Conservation (phyloP, 2,113 vertebrate genomes). For the Delphinus delphis region DNA sequence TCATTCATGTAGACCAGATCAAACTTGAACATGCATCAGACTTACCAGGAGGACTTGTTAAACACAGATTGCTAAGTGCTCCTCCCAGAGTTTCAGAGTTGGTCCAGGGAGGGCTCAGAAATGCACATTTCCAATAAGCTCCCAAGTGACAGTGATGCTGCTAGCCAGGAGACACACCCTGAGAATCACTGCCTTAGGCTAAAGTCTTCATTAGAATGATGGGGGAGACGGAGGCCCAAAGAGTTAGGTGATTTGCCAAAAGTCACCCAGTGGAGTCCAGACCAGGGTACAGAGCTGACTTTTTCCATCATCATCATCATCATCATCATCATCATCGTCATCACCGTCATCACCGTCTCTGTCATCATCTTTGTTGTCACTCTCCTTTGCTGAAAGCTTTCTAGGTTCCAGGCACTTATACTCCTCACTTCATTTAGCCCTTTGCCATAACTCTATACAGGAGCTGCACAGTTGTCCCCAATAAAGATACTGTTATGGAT, state of each 20-base stretch:
- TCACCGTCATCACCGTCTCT: rapidly evolving
- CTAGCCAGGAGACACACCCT: rapidly evolving
- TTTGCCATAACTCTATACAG: rapidly evolving
- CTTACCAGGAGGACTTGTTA: background rate
- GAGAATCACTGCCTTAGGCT: background rate
- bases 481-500: rapidly evolving
- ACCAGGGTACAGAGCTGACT: too few species aligned
- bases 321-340: rapidly evolving
- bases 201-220: background rate
- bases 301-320: background rate
- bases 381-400: background rate
- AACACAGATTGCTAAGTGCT: too few species aligned
- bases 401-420: rapidly evolving
- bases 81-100: background rate
- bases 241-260: background rate
- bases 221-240: background rate
- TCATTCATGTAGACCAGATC: background rate
- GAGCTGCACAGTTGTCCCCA: rapidly evolving
- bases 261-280: background rate
- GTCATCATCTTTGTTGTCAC: background rate
- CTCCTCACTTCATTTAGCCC: too few species aligned
- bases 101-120: background rate
- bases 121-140: too few species aligned
- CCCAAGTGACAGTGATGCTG: rapidly evolving
- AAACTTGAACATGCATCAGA: background rate